Evolutionary conservation across 2,888 invertebrate species (phyloP), one percentile per base, ranked within the genome.

Genomic region (Agriotes lineatus): DNA sequence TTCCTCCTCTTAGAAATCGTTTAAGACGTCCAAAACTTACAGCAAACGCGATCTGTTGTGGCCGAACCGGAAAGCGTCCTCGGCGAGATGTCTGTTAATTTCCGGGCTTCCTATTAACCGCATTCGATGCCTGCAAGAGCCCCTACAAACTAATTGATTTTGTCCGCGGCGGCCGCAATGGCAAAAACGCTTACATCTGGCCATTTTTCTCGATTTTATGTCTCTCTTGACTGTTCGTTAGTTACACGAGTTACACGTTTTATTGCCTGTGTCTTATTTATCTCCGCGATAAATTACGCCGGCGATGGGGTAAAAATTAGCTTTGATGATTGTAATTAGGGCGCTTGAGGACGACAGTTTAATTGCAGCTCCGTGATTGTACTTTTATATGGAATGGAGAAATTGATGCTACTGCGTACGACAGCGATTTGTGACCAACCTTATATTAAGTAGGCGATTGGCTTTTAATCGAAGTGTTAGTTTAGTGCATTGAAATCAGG

Each of bases 131-230:
- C 14, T 20, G 6, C 22, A 22, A 22, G 14, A 9, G 42, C 42
- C 14, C 12, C 1, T 1, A 45, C 45, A 50, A 25, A 10, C 30
- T 52, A 52, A 52, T 30, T 52, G 52, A 52, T 33, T 52, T 52
- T 52, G 52, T 33, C 52, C 33, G 33, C 52, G 9, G 19, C 20
- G n/a, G 35, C 4, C 33, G 12, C 37, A 50, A 50, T 50, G 30
- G 56, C 56, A 39, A 56, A 39, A 56, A 39, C 39, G 12, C 33
- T 37, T 39, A 10, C 20, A 56, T 56, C 56, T 20, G 33, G 56
- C 56, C 22, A 39, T 56, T 56, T 37, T 56, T 56, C 39, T 56
- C 19, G 20, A 56, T 56, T 56, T 56, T 56, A 56, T 56, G 56
- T 56, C 39, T 56, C 37, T 56, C 37, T 56, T 56, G 37, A 37